These are phyloP conservation scores for Clistopyga incitator DNA, from an alignment of 2,888 invertebrate genomes.

Conservation along the genomic window DNA sequence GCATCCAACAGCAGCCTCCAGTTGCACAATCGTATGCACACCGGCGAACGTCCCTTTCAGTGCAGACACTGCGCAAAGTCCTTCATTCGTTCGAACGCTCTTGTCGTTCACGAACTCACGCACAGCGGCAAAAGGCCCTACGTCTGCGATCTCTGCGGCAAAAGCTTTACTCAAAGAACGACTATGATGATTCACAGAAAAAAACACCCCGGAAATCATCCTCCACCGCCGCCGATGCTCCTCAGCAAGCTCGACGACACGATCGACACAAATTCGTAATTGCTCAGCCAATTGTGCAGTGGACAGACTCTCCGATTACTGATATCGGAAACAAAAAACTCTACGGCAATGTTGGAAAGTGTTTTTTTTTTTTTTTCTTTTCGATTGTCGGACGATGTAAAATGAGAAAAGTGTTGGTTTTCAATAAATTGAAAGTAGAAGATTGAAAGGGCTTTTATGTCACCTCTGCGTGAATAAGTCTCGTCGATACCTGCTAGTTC, in stretches of 20 bases:
- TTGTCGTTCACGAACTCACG: constrained; percentile 67
- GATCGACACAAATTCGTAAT: not conserved
- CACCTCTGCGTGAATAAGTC: constrained; percentile 14
- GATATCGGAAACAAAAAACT: not conserved
- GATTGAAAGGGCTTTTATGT: not conserved
- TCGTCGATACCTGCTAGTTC: constrained; percentile 21
- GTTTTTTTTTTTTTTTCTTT: constrained; percentile 22
- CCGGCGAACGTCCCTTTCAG: constrained; percentile 22
- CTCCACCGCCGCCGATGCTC: constrained; percentile 49
- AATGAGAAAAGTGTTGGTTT: constrained; percentile 31
- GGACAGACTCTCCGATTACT: not conserved
- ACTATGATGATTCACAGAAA: constrained; percentile 61
- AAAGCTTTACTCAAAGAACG: constrained; percentile 76
- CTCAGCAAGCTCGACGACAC: constrained; percentile 52
- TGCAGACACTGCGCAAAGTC: constrained; percentile 71
- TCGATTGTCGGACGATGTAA: constrained; percentile 38
- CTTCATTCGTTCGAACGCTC: constrained; percentile 79
- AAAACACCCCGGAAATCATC: constrained; percentile 70
- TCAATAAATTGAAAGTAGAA: constrained; percentile 40
- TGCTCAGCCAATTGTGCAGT: constrained; percentile 61
- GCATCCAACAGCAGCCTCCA: constrained; percentile 7
- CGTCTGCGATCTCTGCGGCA: constrained; percentile 80
- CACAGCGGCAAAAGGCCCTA: constrained; percentile 81
- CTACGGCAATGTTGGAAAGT: not conserved
- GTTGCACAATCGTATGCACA: constrained; percentile 21